A percentile compares a stretch with the other conserved stretches of the same genome.
Evolutionary conservation across 2,797 vertebrate genomes (phyloP).

Genomic region (Anisognathus igniventris): DNA sequence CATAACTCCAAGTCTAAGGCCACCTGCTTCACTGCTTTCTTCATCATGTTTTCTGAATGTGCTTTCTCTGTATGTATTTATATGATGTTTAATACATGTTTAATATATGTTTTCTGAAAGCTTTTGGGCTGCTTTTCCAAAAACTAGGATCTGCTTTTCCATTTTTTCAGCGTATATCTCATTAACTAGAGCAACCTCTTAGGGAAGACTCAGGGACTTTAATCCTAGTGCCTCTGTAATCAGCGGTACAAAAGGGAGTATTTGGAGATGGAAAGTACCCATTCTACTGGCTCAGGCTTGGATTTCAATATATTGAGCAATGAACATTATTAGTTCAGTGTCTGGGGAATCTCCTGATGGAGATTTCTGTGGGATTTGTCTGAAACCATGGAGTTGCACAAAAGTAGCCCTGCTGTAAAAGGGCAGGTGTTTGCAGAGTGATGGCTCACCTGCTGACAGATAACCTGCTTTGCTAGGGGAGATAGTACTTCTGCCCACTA

Average conservation of each 20-base stretch:
- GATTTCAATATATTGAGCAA: background rate
- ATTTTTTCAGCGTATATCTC: background rate
- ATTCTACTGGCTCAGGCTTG: background rate
- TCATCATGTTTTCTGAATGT: background rate
- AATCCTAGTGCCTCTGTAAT: background rate
- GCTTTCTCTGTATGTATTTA: background rate
- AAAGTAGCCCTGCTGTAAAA: background rate
- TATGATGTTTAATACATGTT: background rate
- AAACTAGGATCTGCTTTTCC: background rate
- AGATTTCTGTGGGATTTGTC: background rate
- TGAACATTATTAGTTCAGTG: background rate
- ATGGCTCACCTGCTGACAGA: background rate
- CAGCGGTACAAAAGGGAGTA: background rate
- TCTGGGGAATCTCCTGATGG: background rate
- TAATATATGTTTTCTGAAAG: background rate
- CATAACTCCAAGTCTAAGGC: background rate
- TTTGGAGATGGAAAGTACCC: background rate
- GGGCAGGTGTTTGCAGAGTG: background rate
- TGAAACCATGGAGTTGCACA: background rate
- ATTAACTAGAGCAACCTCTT: background rate
- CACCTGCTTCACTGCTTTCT: background rate
- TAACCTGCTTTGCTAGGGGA: background rate
- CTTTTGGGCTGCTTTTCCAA: background rate
- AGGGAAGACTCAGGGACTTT: background rate
- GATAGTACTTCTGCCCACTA: background rate